These are phyloP conservation scores for Empis stercorea DNA, from an alignment of 2,888 invertebrate species.

Conservation along the genomic window DNA sequence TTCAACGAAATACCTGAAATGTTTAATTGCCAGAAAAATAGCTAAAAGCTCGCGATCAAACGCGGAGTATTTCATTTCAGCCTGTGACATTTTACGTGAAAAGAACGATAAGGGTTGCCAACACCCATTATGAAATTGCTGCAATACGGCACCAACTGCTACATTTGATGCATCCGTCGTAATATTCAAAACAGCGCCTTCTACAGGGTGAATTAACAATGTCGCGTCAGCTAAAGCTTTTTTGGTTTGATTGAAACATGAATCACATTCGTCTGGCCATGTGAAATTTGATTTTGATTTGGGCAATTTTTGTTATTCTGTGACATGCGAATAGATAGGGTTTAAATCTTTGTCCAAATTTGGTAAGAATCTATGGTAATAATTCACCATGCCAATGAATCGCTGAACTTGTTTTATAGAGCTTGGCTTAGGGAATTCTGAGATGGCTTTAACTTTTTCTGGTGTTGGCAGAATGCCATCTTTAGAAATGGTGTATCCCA, in stretches of 20 bases:
- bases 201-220: not conserved
- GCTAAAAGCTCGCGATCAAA: not conserved
- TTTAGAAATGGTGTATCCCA: not conserved
- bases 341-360: not conserved
- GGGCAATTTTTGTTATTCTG: not conserved
- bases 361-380: conserved; percentile 5
- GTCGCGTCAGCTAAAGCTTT: not conserved
- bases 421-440: not conserved
- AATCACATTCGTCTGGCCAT: not conserved
- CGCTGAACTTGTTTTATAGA: conserved; percentile 1
- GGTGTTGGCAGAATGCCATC: not conserved
- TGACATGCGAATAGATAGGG: not conserved
- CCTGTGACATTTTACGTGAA: not conserved
- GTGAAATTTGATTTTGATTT: not conserved
- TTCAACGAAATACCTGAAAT: not conserved
- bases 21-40: not conserved
- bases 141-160: not conserved
- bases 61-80: not conserved
- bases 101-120: conserved; percentile 2
- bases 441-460: not conserved
- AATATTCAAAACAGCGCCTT: not conserved
- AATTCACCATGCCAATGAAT: conserved; percentile 6
- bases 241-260: not conserved
- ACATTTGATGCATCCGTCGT: not conserved
- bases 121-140: not conserved